Conservation (phyloP, 1,140 invertebrate genomes). For the Eriosoma lanigerum region DNA sequence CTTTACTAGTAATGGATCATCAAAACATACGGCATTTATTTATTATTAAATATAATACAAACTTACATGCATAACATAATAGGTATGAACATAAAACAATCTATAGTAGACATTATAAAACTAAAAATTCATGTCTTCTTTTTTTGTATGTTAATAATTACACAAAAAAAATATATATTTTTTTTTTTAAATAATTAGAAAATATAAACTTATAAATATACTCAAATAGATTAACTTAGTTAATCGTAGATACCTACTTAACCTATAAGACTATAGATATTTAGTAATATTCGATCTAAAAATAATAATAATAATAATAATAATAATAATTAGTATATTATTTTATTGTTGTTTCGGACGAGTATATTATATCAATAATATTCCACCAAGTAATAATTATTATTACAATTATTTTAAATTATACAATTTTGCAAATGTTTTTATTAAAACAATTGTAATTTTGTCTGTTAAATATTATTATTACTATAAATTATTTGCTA, state of each 20-base stretch:
- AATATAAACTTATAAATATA: background rate
- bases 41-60: background rate
- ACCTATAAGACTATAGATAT: background rate
- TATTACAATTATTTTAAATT: background rate
- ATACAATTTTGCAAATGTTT: background rate
- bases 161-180: background rate
- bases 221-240: too few species aligned
- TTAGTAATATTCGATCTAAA: background rate
- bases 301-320: background rate
- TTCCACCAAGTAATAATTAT: conserved; percentile 34
- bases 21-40: background rate
- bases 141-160: background rate
- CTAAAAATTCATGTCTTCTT: background rate
- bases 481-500: conserved; percentile 8
- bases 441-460: background rate
- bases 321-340: background rate
- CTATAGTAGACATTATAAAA: background rate
- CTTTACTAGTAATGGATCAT: background rate
- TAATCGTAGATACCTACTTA: background rate
- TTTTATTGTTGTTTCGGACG: background rate
- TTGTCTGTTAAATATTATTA: conserved; percentile 3
- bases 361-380: background rate
- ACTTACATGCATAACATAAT: background rate
- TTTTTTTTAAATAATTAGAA: background rate
- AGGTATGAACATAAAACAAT: background rate